Conservation (phyloP, 30 jellyfish, hydroid and myxozoan genomes). For the Morbakka virulenta region DNA sequence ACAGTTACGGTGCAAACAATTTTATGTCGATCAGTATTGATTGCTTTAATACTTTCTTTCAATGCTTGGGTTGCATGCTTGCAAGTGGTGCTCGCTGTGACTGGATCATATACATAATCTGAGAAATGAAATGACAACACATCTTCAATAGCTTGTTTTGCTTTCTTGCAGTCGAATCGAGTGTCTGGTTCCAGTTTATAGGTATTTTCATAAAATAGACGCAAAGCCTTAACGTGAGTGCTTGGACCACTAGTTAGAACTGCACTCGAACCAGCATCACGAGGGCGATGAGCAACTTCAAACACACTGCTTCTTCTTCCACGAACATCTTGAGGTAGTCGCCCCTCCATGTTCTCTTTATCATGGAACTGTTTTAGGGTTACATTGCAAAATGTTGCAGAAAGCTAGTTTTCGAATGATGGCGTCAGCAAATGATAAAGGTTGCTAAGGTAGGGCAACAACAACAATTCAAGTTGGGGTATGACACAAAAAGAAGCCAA, state of each 20-base stretch:
- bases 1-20: slow-evolving; percentile 70
- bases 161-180: slow-evolving; percentile 42
- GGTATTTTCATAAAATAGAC: slow-evolving; percentile 75
- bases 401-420: too few species aligned
- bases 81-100: slow-evolving; percentile 33
- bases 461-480: too few species aligned
- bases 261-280: slow-evolving; percentile 67
- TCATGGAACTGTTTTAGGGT: too few species aligned
- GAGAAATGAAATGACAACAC: slow-evolving; percentile 52
- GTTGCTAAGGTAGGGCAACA: too few species aligned
- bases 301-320: slow-evolving; percentile 80
- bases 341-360: background rate
- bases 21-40: slow-evolving; percentile 70
- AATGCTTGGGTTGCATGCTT: slow-evolving; percentile 59
- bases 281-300: slow-evolving; percentile 59
- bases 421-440: too few species aligned
- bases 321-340: background rate
- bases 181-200: slow-evolving; percentile 80
- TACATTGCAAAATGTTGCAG: too few species aligned
- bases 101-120: slow-evolving; percentile 62
- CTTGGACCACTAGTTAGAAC: slow-evolving; percentile 20
- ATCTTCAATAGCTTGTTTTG: slow-evolving; percentile 38
- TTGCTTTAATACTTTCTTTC: slow-evolving; percentile 64
- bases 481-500: too few species aligned
- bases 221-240: background rate